phyloP scores from a whole-genome alignment of 2,113 vertebrate species.

The Macquaria australasica region DNA sequence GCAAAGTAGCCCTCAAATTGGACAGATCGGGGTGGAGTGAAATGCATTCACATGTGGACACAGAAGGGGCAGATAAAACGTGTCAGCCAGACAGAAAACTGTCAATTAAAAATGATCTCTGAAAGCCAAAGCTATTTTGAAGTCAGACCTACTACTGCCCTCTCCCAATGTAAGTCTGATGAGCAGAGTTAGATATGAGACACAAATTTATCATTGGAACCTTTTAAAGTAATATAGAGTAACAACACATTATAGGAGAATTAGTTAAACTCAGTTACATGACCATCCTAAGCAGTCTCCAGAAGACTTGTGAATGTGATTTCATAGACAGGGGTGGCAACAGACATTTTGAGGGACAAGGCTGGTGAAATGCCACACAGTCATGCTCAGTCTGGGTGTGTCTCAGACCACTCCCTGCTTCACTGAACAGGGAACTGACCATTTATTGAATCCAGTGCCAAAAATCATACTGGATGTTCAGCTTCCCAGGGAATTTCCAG shows the following conservation, averaged over 20 bases:
- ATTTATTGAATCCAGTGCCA: slow-evolving; percentile 5
- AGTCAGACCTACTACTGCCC: slow-evolving; percentile 55
- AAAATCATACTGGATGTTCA: not conserved
- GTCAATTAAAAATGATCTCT: slow-evolving; percentile 83
- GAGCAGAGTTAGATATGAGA: slow-evolving; percentile 48
- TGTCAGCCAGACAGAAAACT: slow-evolving; percentile 78
- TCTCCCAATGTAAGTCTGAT: slow-evolving; percentile 52
- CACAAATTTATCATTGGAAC: slow-evolving; percentile 32
- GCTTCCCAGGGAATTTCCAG: not conserved
- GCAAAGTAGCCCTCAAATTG: slow-evolving; percentile 69
- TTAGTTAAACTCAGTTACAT: not conserved
- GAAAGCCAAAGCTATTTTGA: slow-evolving; percentile 67
- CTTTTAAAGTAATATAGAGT: slow-evolving; percentile 13
- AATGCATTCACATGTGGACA: slow-evolving; percentile 66
- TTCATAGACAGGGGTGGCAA: not conserved
- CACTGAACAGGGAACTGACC: slow-evolving; percentile 9
- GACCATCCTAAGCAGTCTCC: not conserved
- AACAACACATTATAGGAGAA: not conserved
- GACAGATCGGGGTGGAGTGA: slow-evolving; percentile 51
- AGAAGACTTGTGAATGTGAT: slow-evolving; percentile 3
- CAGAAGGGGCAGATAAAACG: slow-evolving; percentile 61
- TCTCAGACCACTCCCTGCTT: slow-evolving; percentile 9
- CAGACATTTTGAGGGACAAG: slow-evolving; percentile 5
- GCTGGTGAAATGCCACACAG: slow-evolving; percentile 18
- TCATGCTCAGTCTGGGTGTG: not conserved